phyloP scores from a whole-genome alignment of 2,888 invertebrate genomes.

The Lochmaea crataegi region DNA sequence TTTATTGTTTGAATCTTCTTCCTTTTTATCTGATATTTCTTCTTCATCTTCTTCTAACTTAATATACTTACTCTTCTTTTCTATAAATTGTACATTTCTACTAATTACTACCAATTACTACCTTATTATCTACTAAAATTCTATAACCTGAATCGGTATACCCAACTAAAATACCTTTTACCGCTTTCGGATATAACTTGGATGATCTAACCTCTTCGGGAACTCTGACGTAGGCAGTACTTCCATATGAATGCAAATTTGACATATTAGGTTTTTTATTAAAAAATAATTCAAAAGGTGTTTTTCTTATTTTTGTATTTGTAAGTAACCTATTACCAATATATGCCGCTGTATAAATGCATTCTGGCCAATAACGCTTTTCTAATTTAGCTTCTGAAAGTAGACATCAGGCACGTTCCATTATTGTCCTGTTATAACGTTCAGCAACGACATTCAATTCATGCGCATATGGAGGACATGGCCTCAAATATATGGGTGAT shows the following conservation, averaged over 20 bases:
- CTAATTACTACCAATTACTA: no score
- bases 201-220: not conserved
- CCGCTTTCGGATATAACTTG: not conserved
- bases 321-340: constrained; percentile 1
- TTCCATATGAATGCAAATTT: no score
- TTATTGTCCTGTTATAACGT: no score
- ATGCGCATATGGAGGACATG: not conserved
- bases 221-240: no score
- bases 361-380: no score
- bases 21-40: no score
- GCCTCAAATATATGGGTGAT: constrained; percentile 1
- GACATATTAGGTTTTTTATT: not conserved
- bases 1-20: no score
- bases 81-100: not conserved
- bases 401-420: no score
- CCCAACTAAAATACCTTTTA: not conserved
- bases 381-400: no score
- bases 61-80: no score
- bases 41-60: no score
- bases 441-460: not conserved
- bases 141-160: not conserved
- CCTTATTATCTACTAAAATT: not conserved
- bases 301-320: not conserved
- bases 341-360: not conserved
- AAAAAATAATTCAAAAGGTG: constrained; percentile 2